Evolutionary conservation across 2,888 invertebrate genomes (phyloP).

Genomic region (Phytoseiulus persimilis): DNA sequence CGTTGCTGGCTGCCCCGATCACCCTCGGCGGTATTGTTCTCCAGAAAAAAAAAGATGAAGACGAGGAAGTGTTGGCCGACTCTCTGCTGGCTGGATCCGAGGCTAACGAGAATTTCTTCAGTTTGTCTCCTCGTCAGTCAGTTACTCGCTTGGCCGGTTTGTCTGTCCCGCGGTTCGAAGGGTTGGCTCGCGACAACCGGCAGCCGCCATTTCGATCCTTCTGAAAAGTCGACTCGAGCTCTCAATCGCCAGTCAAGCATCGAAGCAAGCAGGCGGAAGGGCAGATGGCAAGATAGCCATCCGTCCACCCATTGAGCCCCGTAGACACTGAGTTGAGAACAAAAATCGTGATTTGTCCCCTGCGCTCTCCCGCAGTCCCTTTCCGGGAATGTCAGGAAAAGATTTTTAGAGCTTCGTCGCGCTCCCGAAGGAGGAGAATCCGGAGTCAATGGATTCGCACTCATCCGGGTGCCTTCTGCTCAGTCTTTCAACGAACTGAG

Average conservation of each 20-base stretch:
- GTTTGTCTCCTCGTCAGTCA: neutral
- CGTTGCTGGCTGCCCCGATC: neutral
- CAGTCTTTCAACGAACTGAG: neutral
- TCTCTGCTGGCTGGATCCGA: neutral
- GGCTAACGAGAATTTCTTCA: neutral
- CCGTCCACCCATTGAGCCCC: neutral
- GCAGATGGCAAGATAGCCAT: neutral
- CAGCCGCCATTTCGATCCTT: neutral
- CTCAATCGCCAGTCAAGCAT: neutral
- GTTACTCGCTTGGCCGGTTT: neutral
- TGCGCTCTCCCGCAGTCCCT: neutral
- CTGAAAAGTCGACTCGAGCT: neutral
- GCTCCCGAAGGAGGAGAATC: neutral
- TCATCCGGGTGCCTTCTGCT: neutral
- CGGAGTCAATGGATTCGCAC: neutral
- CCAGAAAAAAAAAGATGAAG: no score
- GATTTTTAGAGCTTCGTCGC: neutral
- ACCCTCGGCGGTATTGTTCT: no score
- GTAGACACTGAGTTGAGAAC: neutral
- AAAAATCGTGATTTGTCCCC: neutral
- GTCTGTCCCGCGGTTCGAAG: neutral
- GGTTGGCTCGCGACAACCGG: neutral
- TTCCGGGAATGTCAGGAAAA: neutral
- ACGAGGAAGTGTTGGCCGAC: neutral
- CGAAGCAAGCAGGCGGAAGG: no score